Conservation (phyloP, 2,113 vertebrate species). For the Chionomys nivalis region DNA sequence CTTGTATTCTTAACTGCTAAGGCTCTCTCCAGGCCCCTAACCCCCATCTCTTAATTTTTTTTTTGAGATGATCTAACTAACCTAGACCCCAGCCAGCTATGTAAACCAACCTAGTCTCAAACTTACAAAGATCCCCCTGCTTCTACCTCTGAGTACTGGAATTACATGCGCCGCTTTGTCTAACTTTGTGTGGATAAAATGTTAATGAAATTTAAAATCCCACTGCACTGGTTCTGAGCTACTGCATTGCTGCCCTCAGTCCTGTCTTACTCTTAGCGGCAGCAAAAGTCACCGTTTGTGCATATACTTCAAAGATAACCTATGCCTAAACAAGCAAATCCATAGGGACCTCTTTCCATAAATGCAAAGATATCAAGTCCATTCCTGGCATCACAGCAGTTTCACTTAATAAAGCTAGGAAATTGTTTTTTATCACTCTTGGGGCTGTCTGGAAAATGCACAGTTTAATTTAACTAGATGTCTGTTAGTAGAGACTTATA, state of each 20-base stretch:
- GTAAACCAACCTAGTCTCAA: not conserved
- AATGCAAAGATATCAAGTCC: slow-evolving; percentile 4
- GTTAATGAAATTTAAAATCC: slow-evolving; percentile 29
- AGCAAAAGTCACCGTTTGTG: not conserved
- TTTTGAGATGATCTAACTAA: not conserved
- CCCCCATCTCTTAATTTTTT: not conserved
- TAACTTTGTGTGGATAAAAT: not conserved
- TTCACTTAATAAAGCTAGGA: slow-evolving; percentile 25
- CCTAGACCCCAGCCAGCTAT: not conserved
- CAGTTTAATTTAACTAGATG: slow-evolving; percentile 20
- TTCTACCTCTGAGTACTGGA: not conserved
- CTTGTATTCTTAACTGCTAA: not conserved
- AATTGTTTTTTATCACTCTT: slow-evolving; percentile 50
- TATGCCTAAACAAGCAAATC: slow-evolving; percentile 9
- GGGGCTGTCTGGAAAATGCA: not conserved
- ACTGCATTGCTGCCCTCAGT: not conserved
- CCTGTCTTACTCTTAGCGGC: slow-evolving; percentile 2
- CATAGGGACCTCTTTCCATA: not conserved
- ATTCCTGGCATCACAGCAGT: slow-evolving; percentile 6
- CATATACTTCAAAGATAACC: not conserved
- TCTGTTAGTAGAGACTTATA: not conserved
- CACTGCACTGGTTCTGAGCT: slow-evolving; percentile 28
- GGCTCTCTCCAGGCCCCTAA: not conserved
- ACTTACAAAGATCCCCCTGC: not conserved
- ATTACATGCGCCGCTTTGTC: not conserved